phyloP scores from a whole-genome alignment of 2,888 invertebrate species.

The Lasioglossum zephyrum region DNA sequence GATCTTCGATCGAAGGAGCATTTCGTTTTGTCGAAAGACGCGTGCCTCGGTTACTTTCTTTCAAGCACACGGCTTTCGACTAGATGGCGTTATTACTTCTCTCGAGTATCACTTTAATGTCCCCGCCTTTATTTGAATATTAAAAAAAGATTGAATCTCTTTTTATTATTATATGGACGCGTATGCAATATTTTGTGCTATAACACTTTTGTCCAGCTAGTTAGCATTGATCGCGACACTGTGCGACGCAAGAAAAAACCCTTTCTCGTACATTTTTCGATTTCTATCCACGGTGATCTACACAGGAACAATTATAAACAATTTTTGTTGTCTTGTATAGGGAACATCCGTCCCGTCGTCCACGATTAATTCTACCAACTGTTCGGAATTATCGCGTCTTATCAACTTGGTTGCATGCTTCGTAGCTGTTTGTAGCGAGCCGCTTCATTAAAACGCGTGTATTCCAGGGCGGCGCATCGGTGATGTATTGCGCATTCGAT shows the following conservation, averaged over 20 bases:
- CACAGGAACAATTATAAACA: background rate
- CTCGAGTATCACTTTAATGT: too few relatives aligned
- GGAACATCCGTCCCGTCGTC: background rate
- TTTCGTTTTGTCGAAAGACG: too few relatives aligned
- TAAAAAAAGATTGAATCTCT: too few relatives aligned
- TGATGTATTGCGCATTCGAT: background rate
- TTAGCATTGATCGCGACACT: too few relatives aligned
- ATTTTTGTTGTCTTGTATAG: background rate
- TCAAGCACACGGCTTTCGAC: too few relatives aligned
- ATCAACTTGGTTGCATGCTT: background rate
- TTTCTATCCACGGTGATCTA: background rate
- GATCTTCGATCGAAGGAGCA: background rate
- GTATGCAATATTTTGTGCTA: too few relatives aligned
- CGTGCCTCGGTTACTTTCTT: too few relatives aligned
- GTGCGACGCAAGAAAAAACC: background rate
- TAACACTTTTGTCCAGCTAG: too few relatives aligned
- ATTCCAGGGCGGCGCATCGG: background rate
- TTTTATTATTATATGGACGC: too few relatives aligned
- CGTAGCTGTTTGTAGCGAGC: background rate
- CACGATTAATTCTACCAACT: background rate
- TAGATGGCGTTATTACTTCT: too few relatives aligned
- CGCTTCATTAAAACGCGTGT: background rate
- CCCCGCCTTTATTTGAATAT: too few relatives aligned
- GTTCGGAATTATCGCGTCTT: constrained; percentile 1
- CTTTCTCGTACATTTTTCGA: background rate